Conservation (phyloP, 2,797 vertebrate species). For the Sarcophilus harrisii region DNA sequence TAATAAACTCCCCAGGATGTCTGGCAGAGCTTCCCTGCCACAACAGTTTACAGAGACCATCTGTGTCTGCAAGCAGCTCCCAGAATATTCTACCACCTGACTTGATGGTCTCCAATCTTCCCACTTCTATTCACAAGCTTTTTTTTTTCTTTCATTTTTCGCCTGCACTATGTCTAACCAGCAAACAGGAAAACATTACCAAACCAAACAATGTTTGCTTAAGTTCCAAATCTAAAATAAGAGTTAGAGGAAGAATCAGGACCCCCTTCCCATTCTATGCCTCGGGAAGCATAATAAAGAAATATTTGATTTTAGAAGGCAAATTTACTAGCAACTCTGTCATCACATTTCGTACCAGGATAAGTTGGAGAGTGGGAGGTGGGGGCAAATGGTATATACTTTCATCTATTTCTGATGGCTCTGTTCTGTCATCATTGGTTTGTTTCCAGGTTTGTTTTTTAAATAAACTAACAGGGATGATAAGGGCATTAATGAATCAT, state of each 20-base stretch:
- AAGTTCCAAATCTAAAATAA: slow-evolving; percentile 66
- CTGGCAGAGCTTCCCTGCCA: slow-evolving; percentile 84
- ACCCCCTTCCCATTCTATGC: background rate
- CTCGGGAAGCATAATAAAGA: background rate
- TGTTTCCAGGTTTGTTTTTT: background rate
- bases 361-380: background rate
- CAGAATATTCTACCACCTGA: slow-evolving; percentile 86
- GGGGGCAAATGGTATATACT: background rate
- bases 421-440: background rate
- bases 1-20: slow-evolving; percentile 82
- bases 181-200: slow-evolving; percentile 84
- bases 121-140: slow-evolving; percentile 77
- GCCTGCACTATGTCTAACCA: slow-evolving; percentile 78
- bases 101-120: slow-evolving; percentile 83
- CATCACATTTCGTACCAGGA: background rate
- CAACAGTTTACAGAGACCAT: slow-evolving; percentile 85
- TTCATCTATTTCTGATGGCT: background rate
- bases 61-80: slow-evolving; percentile 85
- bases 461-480: slow-evolving; percentile 7
- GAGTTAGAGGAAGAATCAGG: background rate
- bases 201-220: slow-evolving; percentile 59
- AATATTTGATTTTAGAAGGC: background rate
- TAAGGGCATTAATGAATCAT: background rate
- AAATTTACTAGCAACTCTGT: background rate
- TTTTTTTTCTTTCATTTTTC: slow-evolving; percentile 75